phyloP scores from a whole-genome alignment of 37 sponge, comb jelly and placozoan species.

The Petrosia ficiformis region DNA sequence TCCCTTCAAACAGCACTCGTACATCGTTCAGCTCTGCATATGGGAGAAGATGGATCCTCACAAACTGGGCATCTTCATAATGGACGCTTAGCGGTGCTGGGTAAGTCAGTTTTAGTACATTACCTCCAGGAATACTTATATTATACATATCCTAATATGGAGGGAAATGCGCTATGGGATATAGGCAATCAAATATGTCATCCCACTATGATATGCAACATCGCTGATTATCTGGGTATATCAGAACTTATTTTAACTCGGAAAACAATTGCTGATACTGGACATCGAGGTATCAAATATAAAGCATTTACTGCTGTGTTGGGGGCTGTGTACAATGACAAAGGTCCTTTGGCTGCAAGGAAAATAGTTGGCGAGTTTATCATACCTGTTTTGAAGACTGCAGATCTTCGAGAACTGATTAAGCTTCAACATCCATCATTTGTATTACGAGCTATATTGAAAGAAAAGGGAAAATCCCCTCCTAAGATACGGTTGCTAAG shows the following conservation, averaged over 20 bases:
- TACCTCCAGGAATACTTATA: conserved; percentile 72
- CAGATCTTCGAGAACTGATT: conserved; percentile 65
- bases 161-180: conserved; percentile 28
- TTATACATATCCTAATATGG: conserved; percentile 65
- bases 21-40: neutral
- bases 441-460: conserved; percentile 51
- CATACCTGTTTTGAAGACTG: conserved; percentile 50
- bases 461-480: conserved; percentile 10
- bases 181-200: conserved; percentile 36
- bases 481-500: conserved; percentile 59
- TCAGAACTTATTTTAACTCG: conserved; percentile 60
- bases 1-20: conserved; percentile 55
- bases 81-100: conserved; percentile 56
- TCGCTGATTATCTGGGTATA: conserved; percentile 70
- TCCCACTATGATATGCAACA: conserved; percentile 7
- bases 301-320: conserved; percentile 59
- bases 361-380: conserved; percentile 70
- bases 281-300: conserved; percentile 13
- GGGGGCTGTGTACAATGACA: conserved; percentile 61
- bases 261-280: conserved; percentile 8
- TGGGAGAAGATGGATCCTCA: neutral
- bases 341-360: conserved; percentile 61
- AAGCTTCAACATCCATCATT: conserved; percentile 69
- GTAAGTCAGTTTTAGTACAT: conserved; percentile 32
- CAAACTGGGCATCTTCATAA: no score